Evolutionary conservation across 2,797 vertebrate genomes (phyloP).

Genomic region (Megalops cyprinoides): DNA sequence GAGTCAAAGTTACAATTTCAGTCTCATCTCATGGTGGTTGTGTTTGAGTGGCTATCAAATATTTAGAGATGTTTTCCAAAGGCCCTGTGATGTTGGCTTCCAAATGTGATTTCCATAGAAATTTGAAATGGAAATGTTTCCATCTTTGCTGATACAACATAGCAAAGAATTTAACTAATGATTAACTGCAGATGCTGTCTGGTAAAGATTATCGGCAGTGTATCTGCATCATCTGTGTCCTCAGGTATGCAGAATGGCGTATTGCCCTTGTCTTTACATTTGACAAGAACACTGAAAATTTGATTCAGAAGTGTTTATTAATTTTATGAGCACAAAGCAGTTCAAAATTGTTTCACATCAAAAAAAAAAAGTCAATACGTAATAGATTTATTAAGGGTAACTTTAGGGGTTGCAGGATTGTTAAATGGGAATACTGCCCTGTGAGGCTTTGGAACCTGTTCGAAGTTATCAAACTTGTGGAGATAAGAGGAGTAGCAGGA

Average conservation of each 20-base stretch:
- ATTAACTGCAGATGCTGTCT: slow-evolving; percentile 29
- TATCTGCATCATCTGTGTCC: slow-evolving; percentile 31
- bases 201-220: slow-evolving; percentile 35
- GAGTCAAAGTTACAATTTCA: slow-evolving; percentile 7
- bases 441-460: slow-evolving; percentile 43
- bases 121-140: slow-evolving; percentile 20
- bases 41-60: neutral
- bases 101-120: slow-evolving; percentile 14
- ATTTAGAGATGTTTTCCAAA: neutral
- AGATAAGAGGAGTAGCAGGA: slow-evolving; percentile 54
- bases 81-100: slow-evolving; percentile 4
- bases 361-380: slow-evolving; percentile 47
- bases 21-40: neutral
- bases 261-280: slow-evolving; percentile 32
- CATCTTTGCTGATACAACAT: slow-evolving; percentile 17
- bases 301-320: slow-evolving; percentile 55
- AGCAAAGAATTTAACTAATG: slow-evolving; percentile 18
- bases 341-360: slow-evolving; percentile 47
- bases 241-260: slow-evolving; percentile 22
- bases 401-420: slow-evolving; percentile 46
- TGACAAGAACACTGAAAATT: slow-evolving; percentile 47
- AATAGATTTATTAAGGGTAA: slow-evolving; percentile 53
- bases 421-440: slow-evolving; percentile 49
- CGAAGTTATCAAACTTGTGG: slow-evolving; percentile 47
- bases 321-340: slow-evolving; percentile 38